phyloP scores from a whole-genome alignment of 1,140 invertebrate species.

The Hydropsyche tenuis region DNA sequence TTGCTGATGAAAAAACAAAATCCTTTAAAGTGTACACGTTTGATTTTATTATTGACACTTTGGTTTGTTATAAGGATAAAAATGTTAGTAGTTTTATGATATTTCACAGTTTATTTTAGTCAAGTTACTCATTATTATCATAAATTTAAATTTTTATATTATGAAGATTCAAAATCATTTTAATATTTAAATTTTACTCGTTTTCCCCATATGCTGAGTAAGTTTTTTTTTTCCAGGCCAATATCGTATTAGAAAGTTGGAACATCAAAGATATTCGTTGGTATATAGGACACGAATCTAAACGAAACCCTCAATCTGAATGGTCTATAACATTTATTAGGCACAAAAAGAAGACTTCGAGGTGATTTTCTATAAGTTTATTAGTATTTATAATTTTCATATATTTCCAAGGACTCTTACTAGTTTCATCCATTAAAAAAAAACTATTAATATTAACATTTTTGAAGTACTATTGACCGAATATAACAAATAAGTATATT shows the following conservation, averaged over 20 bases:
- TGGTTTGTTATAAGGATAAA: conserved; percentile 83
- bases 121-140: neutral
- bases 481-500: neutral
- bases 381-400: conserved; percentile 28
- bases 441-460: neutral
- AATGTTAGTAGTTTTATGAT: conserved; percentile 62
- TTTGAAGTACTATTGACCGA: neutral
- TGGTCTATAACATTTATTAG: conserved; percentile 81
- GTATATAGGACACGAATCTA: conserved; percentile 83
- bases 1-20: conserved; percentile 78
- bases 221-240: neutral
- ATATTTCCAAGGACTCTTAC: no score
- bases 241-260: conserved; percentile 71
- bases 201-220: no score
- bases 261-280: conserved; percentile 79
- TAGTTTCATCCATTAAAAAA: no score
- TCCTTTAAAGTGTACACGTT: conserved; percentile 78
- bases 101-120: neutral
- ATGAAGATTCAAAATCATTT: no score
- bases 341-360: conserved; percentile 70
- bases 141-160: neutral
- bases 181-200: no score
- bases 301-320: conserved; percentile 77
- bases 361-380: conserved; percentile 57
- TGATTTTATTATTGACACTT: conserved; percentile 77